Evolutionary conservation across 2,113 vertebrate genomes (phyloP).

Genomic region (Actinemys pallida): DNA sequence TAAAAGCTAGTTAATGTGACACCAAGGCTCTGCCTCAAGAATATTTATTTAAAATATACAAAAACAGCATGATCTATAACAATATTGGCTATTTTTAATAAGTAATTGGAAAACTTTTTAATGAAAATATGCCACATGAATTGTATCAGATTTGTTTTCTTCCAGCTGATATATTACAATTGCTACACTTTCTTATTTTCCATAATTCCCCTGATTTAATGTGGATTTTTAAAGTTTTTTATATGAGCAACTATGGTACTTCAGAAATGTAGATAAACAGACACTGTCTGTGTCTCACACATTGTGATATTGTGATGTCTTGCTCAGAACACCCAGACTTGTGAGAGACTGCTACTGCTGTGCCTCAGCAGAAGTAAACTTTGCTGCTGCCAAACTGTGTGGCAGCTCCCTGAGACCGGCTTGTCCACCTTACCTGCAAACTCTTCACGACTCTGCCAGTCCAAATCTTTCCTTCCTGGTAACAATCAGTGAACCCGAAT

Average conservation of each 20-base stretch:
- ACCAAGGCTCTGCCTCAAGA: not conserved
- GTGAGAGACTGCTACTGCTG: not conserved
- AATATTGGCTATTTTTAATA: not conserved
- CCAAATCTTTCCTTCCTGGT: not conserved
- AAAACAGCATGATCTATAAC: not conserved
- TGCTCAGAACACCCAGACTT: not conserved
- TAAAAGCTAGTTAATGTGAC: not conserved
- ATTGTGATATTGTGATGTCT: not conserved
- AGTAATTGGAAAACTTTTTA: not conserved
- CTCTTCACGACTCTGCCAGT: not conserved
- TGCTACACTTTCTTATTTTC: not conserved
- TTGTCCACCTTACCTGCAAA: not conserved
- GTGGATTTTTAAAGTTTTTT: constrained; percentile 38
- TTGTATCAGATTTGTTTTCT: not conserved
- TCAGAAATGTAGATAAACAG: not conserved
- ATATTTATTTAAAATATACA: not conserved
- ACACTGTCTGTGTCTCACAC: not conserved
- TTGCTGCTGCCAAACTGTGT: not conserved
- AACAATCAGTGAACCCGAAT: not conserved
- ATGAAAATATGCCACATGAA: not conserved
- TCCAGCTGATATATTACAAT: not conserved
- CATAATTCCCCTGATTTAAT: constrained; percentile 30
- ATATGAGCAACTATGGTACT: constrained; percentile 19
- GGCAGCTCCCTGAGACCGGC: not conserved
- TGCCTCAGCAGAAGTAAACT: not conserved